Evolutionary conservation across 2,797 vertebrate genomes (phyloP).

Genomic region (Sebastes taczanowskii): DNA sequence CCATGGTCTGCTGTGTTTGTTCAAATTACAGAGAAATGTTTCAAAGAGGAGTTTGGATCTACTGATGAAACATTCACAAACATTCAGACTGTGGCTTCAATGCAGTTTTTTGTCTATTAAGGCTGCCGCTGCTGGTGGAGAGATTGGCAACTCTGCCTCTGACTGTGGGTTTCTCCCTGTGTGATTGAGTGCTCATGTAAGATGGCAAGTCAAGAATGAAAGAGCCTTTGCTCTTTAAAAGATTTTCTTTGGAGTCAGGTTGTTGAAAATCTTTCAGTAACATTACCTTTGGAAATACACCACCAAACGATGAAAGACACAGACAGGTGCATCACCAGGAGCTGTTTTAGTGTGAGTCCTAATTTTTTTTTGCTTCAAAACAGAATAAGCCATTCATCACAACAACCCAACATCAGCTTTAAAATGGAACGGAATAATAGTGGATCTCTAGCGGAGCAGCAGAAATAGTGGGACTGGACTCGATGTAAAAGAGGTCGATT

Average conservation of each 20-base stretch:
- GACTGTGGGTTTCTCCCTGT: constrained; percentile 34
- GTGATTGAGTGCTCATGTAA: constrained; percentile 43
- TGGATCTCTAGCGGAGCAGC: neutral
- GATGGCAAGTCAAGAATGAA: constrained; percentile 38
- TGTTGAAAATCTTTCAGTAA: constrained; percentile 34
- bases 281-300: constrained; percentile 13
- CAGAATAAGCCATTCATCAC: constrained; percentile 21
- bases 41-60: constrained; percentile 12
- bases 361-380: neutral
- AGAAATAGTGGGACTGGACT: neutral
- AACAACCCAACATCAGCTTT: constrained; percentile 3
- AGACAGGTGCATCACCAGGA: neutral
- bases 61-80: constrained; percentile 60
- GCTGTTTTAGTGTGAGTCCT: neutral
- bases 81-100: constrained; percentile 36
- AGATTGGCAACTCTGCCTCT: constrained; percentile 44
- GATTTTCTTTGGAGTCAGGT: constrained; percentile 31
- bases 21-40: constrained; percentile 35
- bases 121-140: constrained; percentile 8
- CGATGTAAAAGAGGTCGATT: constrained; percentile 20
- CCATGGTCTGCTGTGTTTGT: neutral
- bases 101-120: constrained; percentile 30
- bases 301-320: neutral
- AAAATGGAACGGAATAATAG: constrained; percentile 11
- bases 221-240: constrained; percentile 35